Base-by-base conservation (phyloP, 2,113 vertebrate species). In the Myanophis thanlyinensis region DNA sequence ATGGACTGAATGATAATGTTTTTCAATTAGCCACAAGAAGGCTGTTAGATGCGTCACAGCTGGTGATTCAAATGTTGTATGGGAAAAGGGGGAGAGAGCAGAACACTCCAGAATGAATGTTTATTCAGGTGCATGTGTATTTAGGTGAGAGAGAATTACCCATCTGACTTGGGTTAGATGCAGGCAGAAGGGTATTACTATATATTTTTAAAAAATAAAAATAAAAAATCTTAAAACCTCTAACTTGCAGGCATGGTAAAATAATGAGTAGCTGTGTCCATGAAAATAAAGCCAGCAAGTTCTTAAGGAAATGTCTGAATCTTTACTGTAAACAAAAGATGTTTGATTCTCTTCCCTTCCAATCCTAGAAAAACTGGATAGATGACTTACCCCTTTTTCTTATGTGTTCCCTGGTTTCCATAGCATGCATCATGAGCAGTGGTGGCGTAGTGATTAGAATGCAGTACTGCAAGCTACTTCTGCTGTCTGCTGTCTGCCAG, bases 1-100 rank as follows among this genome's bases (percentile, higher is more conserved):
- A 91, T 92, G 94, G 88, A 90, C 91, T 97, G 51, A 92, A 92
- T 89, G 92, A 93, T 92, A 93, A 95, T 91, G 30, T 87, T 94
- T 96, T 97, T 95, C 88, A 97, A 96, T 97, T 96, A 91, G 46
- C 96, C 96, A 90, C 92, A 94, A 96, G 95, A 94, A 96, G 93
- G 93, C 67, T 94, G 92, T 95, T 96, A 94, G 91, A 94, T 89
- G 90, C 93, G 94, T 91, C 91, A 90, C 88, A 92, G 91, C 91
- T 94, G 90, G 93, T 91, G 53, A 93, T 93, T 95, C 96, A 94
- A 94, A 1, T 12, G 48, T 92, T 92, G 85, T 91, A 92, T 1
- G 89, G 88, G 91, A 86, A 92, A 90, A 91, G 62, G 62, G 87
- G 86, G 94, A 51, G 40, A 94, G 91, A 91, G 87, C 91, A 59